Percentiles rank a stretch among this genome's conserved stretches.
phyloP scores from a whole-genome alignment of 2,797 vertebrate genomes.

The Oreochromis mossambicus region DNA sequence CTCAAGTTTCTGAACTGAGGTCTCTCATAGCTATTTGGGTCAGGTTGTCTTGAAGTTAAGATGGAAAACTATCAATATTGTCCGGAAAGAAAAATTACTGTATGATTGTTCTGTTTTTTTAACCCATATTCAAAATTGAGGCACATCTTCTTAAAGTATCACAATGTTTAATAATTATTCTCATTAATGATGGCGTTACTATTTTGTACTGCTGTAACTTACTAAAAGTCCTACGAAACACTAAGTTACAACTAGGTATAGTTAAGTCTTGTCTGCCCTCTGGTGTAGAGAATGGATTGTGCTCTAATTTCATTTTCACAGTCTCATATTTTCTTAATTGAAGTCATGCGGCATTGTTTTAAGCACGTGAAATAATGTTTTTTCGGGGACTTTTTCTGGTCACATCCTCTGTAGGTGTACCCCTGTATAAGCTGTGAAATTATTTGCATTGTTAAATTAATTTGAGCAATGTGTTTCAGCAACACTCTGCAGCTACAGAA shows the following conservation, averaged over 20 bases:
- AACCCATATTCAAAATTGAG: background rate
- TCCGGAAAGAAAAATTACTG: background rate
- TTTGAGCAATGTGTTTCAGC: background rate
- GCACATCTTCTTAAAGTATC: background rate
- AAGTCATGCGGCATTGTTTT: background rate
- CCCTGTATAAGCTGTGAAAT: background rate
- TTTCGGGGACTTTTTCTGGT: fast-evolving
- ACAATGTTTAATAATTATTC: background rate
- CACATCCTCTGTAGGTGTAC: fast-evolving
- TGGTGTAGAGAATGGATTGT: conserved; percentile 18
- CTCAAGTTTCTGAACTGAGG: background rate
- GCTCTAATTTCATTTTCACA: background rate
- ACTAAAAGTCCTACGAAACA: background rate
- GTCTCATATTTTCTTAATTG: background rate
- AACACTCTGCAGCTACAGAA: background rate
- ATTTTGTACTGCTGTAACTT: background rate
- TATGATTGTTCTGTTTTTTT: background rate
- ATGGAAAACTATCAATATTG: background rate
- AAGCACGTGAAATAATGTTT: background rate
- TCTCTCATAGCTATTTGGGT: background rate
- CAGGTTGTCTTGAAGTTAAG: background rate
- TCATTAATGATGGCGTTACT: background rate
- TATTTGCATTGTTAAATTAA: background rate
- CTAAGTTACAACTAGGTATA: background rate
- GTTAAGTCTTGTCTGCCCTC: conserved; percentile 35